Evolutionary conservation across 2,888 invertebrate genomes (phyloP), one percentile per base, ranked within the genome.

Genomic region (Idaea straminata): DNA sequence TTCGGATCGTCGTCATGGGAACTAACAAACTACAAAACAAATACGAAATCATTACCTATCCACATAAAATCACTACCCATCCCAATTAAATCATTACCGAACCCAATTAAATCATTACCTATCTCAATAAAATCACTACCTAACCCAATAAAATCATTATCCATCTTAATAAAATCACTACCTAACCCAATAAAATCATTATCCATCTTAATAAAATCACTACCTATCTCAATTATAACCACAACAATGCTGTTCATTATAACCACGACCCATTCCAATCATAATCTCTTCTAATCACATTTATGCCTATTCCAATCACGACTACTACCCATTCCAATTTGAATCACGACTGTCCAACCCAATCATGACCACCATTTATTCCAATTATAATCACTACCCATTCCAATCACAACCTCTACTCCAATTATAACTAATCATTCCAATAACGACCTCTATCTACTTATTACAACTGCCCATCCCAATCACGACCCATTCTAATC

Each of bases 21-120:
- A 47, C 47, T 47, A 47, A 47, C 47, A 47, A 47, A 47, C 47
- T 47, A 47, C 47, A 47, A n/a, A 47, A 47, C 47, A 13, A 47
- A 47, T 47, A 47, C 7, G 10, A 5, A 47, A 47, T 47, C 57
- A 66, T 64, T 65, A 35, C 34, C 5, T 58, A 60, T 63, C 63
- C 57, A 15, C n/a, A n/a, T n/a, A n/a, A n/a, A n/a, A 62, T 47
- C 38, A 57, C 59, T 38, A 38, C 6, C 38, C 38, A 38, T 38
- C 47, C 13, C 13, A 4, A 13, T 13, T 3, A 7, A 47, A 47
- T 47, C 10, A 47, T 47, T 13, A 6, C 47, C 47, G 0, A 7
- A 7, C 7, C 5, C 47, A 7, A 6, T 47, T 6, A 7, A 4
- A 10, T 47, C 10, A 47, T 47, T 13, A 6, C 47, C 47, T 5